These are phyloP conservation scores for Cassiopea xamachana DNA, from an alignment of 30 jellyfish, hydroid and myxozoan genomes.

Conservation along the genomic window DNA sequence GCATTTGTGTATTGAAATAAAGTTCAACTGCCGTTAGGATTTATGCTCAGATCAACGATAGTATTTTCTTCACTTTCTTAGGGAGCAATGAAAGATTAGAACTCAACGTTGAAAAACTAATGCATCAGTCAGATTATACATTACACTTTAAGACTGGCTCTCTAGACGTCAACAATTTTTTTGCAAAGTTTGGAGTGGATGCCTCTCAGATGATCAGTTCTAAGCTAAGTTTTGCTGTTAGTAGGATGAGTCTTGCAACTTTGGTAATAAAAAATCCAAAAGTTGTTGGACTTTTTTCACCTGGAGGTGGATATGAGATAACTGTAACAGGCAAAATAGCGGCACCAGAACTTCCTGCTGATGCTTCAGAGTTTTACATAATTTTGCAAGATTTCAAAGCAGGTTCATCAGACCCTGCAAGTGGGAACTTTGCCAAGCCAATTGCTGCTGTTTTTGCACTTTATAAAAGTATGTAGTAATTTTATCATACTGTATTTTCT, in stretches of 20 bases:
- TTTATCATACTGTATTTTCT: neutral
- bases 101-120: slow-evolving; percentile 16
- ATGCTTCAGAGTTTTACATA: slow-evolving; percentile 43
- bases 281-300: slow-evolving; percentile 48
- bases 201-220: slow-evolving; percentile 8
- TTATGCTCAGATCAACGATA: too few relatives aligned
- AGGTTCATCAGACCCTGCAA: neutral
- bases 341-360: slow-evolving; percentile 61
- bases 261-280: slow-evolving; percentile 24
- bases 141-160: neutral
- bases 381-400: slow-evolving; percentile 35
- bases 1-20: too few relatives aligned
- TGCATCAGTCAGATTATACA: slow-evolving; percentile 22
- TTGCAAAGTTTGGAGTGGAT: slow-evolving; percentile 33
- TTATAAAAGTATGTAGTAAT: neutral
- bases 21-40: too few relatives aligned
- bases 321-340: slow-evolving; percentile 50
- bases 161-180: slow-evolving; percentile 14
- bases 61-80: too few relatives aligned
- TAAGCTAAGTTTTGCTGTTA: slow-evolving; percentile 9
- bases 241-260: slow-evolving; percentile 24
- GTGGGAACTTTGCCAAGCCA: slow-evolving; percentile 30
- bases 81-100: slow-evolving; percentile 14
- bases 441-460: slow-evolving; percentile 50
- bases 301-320: slow-evolving; percentile 59